Base-by-base conservation (phyloP, 2,888 invertebrate species). In the Suillia variegata region DNA sequence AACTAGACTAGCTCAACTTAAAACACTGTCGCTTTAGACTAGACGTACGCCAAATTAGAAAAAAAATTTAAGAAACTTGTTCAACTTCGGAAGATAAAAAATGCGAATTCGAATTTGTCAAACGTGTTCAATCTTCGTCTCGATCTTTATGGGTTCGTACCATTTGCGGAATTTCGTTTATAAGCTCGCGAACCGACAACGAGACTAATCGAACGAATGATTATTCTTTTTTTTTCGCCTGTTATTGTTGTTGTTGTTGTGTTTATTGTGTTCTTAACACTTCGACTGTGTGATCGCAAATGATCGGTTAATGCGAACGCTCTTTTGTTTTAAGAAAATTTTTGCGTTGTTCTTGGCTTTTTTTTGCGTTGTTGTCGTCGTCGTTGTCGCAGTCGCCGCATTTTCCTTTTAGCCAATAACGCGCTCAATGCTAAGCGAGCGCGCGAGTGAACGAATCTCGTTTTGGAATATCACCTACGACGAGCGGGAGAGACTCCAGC, bases 261-360 rank as follows among this genome's bases (percentile, higher is more conserved):
- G n/a, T n/a, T n/a, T n/a, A n/a, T 8, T n/a, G 6, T 38, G 71
- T 74, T 79, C 76, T 77, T 69, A 76, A 78, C 76, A 71, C 76
- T 75, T 75, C 70, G 73, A 71, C 69, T 70, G 72, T 71, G 66
- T 69, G 71, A 75, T 72, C 71, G 73, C 68, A 70, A 73, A 71
- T 79, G 80, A 78, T 8, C 45, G 45, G 6, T 20, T 3, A 5
- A 18, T 13, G 5, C 17, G 45, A 3, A 20, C 18, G 3, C 45
- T 17, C 45, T 45, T 38, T 45, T 45, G 45, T 45, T 45, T 45
- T 45, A 12, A 45, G 18, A 45, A 17, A 20, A 20, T 18, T n/a
- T n/a, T 38, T 38, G 38, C 38, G 13, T 38, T 38, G 38, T 38
- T 38, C 38, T 38, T 26, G 5, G 5, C 12, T 3, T n/a, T 38